Evolutionary conservation across 2,888 invertebrate genomes (phyloP).

Genomic region (Lepeophtheirus nordmannii): DNA sequence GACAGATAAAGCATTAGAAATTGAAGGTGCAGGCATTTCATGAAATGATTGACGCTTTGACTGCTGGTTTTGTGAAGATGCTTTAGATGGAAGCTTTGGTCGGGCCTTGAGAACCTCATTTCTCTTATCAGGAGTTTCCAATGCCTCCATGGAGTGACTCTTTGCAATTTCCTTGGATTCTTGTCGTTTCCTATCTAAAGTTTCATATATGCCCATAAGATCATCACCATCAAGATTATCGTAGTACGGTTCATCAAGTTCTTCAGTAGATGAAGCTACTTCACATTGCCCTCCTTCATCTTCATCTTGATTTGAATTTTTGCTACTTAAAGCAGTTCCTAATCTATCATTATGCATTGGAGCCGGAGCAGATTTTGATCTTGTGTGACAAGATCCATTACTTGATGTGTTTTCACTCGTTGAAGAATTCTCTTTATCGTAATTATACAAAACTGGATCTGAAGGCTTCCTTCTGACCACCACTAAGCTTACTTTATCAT

Average conservation of each 20-base stretch:
- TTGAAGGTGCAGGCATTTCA: not conserved
- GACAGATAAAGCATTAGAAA: not conserved
- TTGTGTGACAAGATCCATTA: constrained; percentile 27
- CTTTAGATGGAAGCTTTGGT: not conserved
- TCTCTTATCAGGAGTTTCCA: constrained; percentile 18
- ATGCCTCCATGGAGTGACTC: constrained; percentile 22
- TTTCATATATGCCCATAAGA: constrained; percentile 24
- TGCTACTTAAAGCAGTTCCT: not conserved
- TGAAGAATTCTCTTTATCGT: not conserved
- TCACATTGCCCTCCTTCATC: not conserved
- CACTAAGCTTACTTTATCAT: constrained; percentile 28
- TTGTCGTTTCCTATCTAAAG: constrained; percentile 16
- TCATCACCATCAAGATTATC: constrained; percentile 12
- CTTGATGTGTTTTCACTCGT: not conserved
- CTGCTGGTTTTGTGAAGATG: not conserved
- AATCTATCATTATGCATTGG: constrained; percentile 1
- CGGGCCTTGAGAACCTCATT: constrained; percentile 2
- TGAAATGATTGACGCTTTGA: constrained; percentile 1
- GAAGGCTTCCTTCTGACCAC: constrained; percentile 26
- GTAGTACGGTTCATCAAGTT: not conserved
- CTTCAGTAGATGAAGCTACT: not conserved
- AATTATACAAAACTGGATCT: not conserved
- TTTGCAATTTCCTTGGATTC: constrained; percentile 14
- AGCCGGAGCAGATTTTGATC: constrained; percentile 30
- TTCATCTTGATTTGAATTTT: not conserved